A percentile compares a stretch with the other conserved stretches of the same genome.
These are phyloP conservation scores for Oostethus manadensis DNA, from an alignment of 2,113 vertebrate genomes.

Conservation along the genomic window DNA sequence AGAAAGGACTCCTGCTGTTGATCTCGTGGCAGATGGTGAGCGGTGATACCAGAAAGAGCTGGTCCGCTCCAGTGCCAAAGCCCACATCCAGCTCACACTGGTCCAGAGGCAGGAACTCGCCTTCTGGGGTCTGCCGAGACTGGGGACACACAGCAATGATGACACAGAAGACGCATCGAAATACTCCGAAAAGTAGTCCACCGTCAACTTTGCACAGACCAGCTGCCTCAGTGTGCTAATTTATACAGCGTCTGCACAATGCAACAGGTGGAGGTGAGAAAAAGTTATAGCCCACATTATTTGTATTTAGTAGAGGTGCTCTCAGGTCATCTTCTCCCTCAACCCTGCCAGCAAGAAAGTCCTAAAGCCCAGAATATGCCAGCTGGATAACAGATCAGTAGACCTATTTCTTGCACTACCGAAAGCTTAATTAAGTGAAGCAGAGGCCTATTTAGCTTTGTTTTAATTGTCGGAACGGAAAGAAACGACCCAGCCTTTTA, in stretches of 20 bases:
- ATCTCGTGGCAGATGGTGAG: conserved; percentile 90
- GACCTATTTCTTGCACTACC: conserved; percentile 7
- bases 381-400: background rate
- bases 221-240: background rate
- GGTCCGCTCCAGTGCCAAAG: conserved; percentile 86
- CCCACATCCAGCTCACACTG: conserved; percentile 88
- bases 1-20: conserved; percentile 83
- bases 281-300: background rate
- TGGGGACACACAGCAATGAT: conserved; percentile 48
- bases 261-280: background rate
- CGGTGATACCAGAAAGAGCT: conserved; percentile 86
- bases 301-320: background rate
- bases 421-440: conserved; percentile 21
- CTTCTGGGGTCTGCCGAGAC: conserved; percentile 87
- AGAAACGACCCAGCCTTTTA: background rate
- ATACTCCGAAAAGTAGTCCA: background rate
- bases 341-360: background rate
- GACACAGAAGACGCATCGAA: background rate
- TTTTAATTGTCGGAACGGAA: conserved; percentile 24
- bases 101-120: conserved; percentile 85
- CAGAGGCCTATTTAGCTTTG: conserved; percentile 1
- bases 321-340: background rate
- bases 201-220: background rate
- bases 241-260: background rate
- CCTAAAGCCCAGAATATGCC: background rate